Percentiles rank a stretch among this genome's conserved stretches.
Evolutionary conservation across 1,140 invertebrate species (phyloP).

Genomic region (Nomia melanderi): DNA sequence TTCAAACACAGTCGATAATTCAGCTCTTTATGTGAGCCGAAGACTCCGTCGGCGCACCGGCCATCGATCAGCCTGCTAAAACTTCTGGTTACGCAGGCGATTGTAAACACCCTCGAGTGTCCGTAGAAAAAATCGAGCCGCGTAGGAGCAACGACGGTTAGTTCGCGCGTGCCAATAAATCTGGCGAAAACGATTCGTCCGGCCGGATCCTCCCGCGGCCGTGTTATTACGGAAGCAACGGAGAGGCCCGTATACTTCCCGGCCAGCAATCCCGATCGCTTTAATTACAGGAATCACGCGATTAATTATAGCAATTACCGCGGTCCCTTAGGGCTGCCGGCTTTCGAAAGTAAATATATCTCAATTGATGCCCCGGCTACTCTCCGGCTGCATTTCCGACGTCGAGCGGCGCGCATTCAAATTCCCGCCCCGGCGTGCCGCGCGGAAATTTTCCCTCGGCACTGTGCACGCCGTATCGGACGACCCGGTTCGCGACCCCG

Average conservation of each 20-base stretch:
- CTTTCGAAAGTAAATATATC: conserved; percentile 59
- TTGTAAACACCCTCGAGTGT: background rate
- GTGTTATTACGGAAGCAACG: conserved; percentile 58
- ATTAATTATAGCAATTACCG: conserved; percentile 72
- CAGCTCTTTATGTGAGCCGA: background rate
- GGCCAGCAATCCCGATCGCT: conserved; percentile 55
- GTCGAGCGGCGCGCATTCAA: conserved; percentile 26
- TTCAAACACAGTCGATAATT: background rate
- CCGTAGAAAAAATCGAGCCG: background rate
- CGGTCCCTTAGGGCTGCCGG: conserved; percentile 61
- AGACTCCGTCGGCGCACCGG: background rate
- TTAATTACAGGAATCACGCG: conserved; percentile 72
- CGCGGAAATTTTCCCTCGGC: conserved; percentile 23
- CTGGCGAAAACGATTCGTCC: conserved; percentile 42
- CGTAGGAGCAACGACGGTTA: background rate
- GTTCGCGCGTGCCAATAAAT: conserved; percentile 45
- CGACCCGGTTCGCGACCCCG: conserved; percentile 46
- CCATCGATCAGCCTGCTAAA: background rate
- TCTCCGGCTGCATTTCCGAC: conserved; percentile 33
- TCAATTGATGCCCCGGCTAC: conserved; percentile 49
- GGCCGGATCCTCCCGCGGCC: conserved; percentile 41
- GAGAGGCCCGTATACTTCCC: conserved; percentile 44
- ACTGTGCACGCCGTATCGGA: conserved; percentile 22
- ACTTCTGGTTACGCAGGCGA: background rate
- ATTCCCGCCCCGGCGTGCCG: conserved; percentile 31